Base-by-base conservation (phyloP, 2,797 vertebrate genomes). In the Catharus ustulatus region DNA sequence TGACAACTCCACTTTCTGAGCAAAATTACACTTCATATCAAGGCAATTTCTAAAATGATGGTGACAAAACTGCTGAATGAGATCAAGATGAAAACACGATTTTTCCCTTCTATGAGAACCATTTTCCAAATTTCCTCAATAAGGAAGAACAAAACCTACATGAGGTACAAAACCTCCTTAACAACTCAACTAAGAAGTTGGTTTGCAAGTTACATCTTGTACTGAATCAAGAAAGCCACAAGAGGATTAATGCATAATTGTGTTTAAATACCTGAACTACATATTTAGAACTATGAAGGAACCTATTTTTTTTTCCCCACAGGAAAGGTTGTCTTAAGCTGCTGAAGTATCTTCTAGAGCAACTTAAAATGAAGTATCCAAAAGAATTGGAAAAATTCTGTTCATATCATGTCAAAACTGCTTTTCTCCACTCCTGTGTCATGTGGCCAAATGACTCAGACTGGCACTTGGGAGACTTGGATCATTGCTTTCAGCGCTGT, bases 321-420 rank as follows among this genome's bases (percentile, higher is more conserved):
- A 98, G 98, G 95, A 98, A 98, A 93, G 38, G 77, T 5, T 98
- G 98, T 87, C 97, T 98, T 89, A 98, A 98, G 84, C 94, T 98
- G 84, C 90, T 98, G 95, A 98, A 98, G 76, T 95, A 95, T 83
- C 97, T 98, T 59, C 74, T 98, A 81, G 96, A 97, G 49, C 81
- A 90, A 86, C 96, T 98, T 71, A 98, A 98, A 93, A 94, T 91
- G 49, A 96, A 95, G 72, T 5, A 96, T 23, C 19, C 86, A 27
- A 96, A 94, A 72, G 40, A 92, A 32, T 2, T 98, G 75, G 84
- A 95, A 19, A 95, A 96, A 51, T 95, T 98, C 80, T 97, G 75
- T 80, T 98, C 98, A 0, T 98, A 98, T 14, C 97, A 98, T 1
- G 67, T 96, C 66, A 98, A 98, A 96, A 98, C 98, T 24, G 95